Evolutionary conservation across 2,113 vertebrate species (phyloP), one percentile per base, ranked within the genome.

Genomic region (Cavia aperea): DNA sequence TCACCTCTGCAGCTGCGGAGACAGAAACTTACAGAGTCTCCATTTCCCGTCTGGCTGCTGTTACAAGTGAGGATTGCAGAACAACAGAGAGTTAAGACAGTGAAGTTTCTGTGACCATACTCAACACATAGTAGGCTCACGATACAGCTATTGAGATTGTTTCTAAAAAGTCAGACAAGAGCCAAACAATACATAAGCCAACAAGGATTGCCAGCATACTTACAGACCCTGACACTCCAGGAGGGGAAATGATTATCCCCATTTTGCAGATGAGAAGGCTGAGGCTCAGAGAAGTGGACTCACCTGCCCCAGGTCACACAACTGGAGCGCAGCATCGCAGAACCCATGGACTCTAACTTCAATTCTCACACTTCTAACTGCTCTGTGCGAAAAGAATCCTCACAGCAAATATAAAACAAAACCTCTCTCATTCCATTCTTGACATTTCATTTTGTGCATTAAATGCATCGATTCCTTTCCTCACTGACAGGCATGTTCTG

Each of bases 1-100:
- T 49, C 36, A 36, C 3, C n/a, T 62, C 60, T 39, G 51, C 39
- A 6, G 10, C 56, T n/a, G 29, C 46, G 56, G n/a, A 49, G 14
- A 14, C 54, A 21, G 39, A 70, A 24, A 36, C 29, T 65, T 65
- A 84, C 58, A 24, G 60, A 43, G 46, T 11, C 43, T 43, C 58
- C n/a, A 19, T 46, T 16, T 82, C 73, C 65, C 46, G 26, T 0
- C 54, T 0, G 9, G n/a, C 14, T 4, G 0, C n/a, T 2, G 0
- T 9, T 4, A 49, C 46, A 62, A 19, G 23, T 12, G 18, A 85
- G 49, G 18, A 9, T 0, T 29, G 2, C 4, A 36, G 73, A 21
- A 72, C 4, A n/a, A 11, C 13, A 31, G 4, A 14, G n/a, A 46
- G 12, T 66, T n/a, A 4, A 51, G 0, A 23, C 36, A 11, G 14